A percentile compares a stretch with the other conserved stretches of the same genome.
Conservation (phyloP, 2,113 vertebrate species). For the Syngnathus scovelli region DNA sequence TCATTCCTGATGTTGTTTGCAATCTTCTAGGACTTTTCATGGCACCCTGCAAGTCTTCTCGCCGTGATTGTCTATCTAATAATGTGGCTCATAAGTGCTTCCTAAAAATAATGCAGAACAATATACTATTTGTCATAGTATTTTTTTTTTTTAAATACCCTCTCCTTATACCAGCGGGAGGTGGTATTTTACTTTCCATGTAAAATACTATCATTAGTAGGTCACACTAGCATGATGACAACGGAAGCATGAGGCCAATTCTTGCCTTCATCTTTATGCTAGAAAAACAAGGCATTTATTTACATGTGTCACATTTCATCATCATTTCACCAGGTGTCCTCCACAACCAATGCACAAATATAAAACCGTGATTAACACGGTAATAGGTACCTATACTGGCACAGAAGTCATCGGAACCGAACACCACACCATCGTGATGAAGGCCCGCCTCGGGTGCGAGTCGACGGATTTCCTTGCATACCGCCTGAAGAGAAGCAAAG, state of each 20-base stretch:
- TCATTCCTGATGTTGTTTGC: too few relatives aligned
- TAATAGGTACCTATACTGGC: slow-evolving; percentile 90
- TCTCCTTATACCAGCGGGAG: not conserved
- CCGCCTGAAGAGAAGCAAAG: slow-evolving; percentile 73
- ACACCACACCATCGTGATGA: slow-evolving; percentile 88
- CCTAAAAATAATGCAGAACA: too few relatives aligned
- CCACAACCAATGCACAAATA: not conserved
- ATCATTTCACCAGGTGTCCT: not conserved
- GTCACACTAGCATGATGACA: not conserved
- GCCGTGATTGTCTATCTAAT: too few relatives aligned
- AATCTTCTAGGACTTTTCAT: too few relatives aligned
- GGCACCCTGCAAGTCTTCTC: too few relatives aligned
- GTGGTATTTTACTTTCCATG: not conserved
- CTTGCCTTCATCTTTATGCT: too few relatives aligned
- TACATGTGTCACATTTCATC: not conserved
- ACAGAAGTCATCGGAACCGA: slow-evolving; percentile 98
- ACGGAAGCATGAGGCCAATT: not conserved
- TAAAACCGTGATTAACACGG: not conserved
- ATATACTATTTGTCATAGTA: too few relatives aligned
- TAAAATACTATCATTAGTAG: not conserved
- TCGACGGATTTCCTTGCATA: slow-evolving; percentile 81
- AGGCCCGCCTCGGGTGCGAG: slow-evolving; percentile 76
- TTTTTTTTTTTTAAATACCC: not conserved
- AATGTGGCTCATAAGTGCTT: too few relatives aligned
- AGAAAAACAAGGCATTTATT: not conserved